Conservation (phyloP, 2,113 vertebrate genomes). For the Alethe castanea region DNA sequence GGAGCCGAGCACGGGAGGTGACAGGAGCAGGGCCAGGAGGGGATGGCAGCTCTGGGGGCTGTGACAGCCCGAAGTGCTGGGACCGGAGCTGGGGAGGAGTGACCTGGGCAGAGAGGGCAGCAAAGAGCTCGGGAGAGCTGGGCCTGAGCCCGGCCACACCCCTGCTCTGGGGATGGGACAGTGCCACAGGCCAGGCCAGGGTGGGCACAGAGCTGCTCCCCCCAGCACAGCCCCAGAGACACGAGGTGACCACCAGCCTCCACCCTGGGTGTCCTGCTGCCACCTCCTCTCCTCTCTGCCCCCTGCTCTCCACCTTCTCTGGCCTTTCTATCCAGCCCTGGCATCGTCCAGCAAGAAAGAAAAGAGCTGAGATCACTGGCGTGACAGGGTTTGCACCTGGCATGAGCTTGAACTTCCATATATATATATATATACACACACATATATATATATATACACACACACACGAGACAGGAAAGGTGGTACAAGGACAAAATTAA, state of each 20-base stretch:
- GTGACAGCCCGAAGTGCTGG: not conserved
- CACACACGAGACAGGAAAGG: not conserved
- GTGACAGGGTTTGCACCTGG: slow-evolving; percentile 7
- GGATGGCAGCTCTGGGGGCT: not conserved
- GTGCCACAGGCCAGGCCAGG: not conserved
- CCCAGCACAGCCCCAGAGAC: not conserved
- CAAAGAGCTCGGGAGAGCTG: not conserved
- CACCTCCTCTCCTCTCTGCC: not conserved
- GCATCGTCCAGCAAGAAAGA: slow-evolving; percentile 11
- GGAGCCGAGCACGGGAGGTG: not conserved
- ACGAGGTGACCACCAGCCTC: fast-evolving
- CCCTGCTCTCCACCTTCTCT: not conserved
- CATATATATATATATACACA: fast-evolving
- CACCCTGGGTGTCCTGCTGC: fast-evolving
- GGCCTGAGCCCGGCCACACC: not conserved
- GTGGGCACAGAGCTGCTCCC: not conserved
- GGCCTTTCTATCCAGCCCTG: not conserved
- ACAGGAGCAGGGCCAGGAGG: not conserved
- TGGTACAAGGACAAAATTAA: slow-evolving; percentile 56
- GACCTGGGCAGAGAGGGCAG: not conserved
- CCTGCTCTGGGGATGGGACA: not conserved
- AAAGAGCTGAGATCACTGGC: not conserved
- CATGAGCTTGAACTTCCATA: not conserved
- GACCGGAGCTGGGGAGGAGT: not conserved
- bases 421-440: not conserved